phyloP scores from a whole-genome alignment of 2,888 invertebrate genomes.

The Cabera pusaria region DNA sequence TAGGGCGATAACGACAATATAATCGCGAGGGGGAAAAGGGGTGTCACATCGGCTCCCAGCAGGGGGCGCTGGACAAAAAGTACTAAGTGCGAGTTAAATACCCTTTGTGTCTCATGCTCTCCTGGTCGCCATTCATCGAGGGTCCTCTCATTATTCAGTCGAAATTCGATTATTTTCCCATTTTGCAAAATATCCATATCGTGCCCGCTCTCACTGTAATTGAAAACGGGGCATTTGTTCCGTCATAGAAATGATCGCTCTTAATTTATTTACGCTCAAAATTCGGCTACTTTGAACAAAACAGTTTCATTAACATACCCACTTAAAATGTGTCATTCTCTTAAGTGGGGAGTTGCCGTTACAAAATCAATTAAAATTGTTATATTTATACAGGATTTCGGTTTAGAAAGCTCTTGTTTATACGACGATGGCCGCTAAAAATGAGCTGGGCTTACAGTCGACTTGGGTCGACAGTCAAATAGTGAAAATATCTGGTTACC shows the following conservation, averaged over 20 bases:
- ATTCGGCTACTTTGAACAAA: conserved; percentile 40
- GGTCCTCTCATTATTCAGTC: conserved; percentile 81
- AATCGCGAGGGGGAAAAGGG: conserved; percentile 58
- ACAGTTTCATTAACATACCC: conserved; percentile 34
- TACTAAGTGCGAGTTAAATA: conserved; percentile 82
- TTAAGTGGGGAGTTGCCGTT: too few relatives aligned
- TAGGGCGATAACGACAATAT: conserved; percentile 78
- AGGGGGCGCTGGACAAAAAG: conserved; percentile 70
- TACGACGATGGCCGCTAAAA: too few relatives aligned
- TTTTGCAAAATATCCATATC: conserved; percentile 81
- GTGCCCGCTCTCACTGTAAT: conserved; percentile 78
- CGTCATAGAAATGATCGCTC: conserved; percentile 56
- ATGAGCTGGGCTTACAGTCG: too few relatives aligned
- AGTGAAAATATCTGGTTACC: too few relatives aligned
- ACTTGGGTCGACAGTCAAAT: too few relatives aligned
- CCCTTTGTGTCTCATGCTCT: conserved; percentile 75
- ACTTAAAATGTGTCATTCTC: neutral
- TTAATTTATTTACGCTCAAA: conserved; percentile 62
- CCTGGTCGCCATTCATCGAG: conserved; percentile 69
- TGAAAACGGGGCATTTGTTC: conserved; percentile 69
- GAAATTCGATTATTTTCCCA: conserved; percentile 83
- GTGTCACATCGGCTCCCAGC: conserved; percentile 44
- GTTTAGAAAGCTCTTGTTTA: too few relatives aligned
- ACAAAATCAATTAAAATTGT: too few relatives aligned
- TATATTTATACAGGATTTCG: too few relatives aligned